Evolutionary conservation across 1,140 invertebrate genomes (phyloP).

Genomic region (Solenopsis fugax): DNA sequence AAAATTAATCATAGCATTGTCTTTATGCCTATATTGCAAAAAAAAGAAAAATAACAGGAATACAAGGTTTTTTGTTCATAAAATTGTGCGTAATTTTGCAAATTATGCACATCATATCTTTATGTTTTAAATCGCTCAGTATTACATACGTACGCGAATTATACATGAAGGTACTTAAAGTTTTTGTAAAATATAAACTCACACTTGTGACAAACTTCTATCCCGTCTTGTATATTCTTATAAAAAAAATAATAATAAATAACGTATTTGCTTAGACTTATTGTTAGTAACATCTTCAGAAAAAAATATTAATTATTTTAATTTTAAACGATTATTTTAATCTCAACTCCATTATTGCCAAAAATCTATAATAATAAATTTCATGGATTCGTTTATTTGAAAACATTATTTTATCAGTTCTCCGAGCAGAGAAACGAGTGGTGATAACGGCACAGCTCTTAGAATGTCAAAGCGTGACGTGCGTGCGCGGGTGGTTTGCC

Average conservation of each 20-base stretch:
- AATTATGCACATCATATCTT: neutral
- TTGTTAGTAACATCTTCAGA: neutral
- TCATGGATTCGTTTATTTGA: neutral
- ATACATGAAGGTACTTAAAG: no score
- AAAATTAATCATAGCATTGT: neutral
- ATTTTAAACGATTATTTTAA: neutral
- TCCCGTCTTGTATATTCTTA: neutral
- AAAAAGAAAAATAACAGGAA: neutral
- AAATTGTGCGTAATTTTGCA: neutral
- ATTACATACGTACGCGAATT: neutral
- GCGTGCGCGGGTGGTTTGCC: constrained; percentile 27
- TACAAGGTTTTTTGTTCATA: neutral
- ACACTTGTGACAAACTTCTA: neutral
- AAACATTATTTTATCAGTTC: neutral
- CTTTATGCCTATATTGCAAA: neutral
- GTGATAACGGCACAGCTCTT: neutral
- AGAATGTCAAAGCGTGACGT: neutral
- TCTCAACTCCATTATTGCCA: neutral
- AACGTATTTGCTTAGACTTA: neutral
- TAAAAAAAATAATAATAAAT: neutral
- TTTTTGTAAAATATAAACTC: neutral
- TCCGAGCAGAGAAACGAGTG: neutral
- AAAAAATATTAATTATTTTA: neutral
- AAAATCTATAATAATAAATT: neutral
- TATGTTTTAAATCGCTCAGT: neutral